Evolutionary conservation across 1,140 invertebrate genomes (phyloP).

Genomic region (Temnothorax nylanderi): DNA sequence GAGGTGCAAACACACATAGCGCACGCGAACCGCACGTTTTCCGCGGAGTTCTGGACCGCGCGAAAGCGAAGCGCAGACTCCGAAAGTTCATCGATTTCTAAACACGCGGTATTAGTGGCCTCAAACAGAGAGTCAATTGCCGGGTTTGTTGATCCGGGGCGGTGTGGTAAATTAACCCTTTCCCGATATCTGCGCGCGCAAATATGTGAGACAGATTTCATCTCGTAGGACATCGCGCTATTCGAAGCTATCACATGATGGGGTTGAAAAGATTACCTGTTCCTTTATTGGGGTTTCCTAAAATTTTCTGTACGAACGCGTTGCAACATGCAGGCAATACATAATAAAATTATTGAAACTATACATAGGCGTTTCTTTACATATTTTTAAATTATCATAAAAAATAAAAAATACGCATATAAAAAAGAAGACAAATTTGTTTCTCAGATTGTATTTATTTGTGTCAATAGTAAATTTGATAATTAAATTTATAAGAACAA

Average conservation of each 20-base stretch:
- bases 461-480: not conserved
- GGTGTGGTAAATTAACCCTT: constrained; percentile 33
- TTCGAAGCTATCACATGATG: not conserved
- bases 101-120: constrained; percentile 20
- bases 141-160: not conserved
- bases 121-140: constrained; percentile 24
- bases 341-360: constrained; percentile 6
- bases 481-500: not conserved
- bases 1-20: constrained; percentile 60
- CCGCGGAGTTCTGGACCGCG: constrained; percentile 17
- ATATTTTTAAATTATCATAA: not conserved
- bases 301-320: not conserved
- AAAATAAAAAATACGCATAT: too few relatives aligned
- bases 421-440: not conserved
- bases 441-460: not conserved
- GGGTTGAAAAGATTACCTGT: not conserved
- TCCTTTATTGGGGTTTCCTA: not conserved
- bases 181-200: constrained; percentile 1
- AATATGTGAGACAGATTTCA: constrained; percentile 27
- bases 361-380: not conserved
- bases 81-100: constrained; percentile 57
- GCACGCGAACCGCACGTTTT: constrained; percentile 55
- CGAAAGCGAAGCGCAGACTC: not conserved
- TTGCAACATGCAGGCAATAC: not conserved
- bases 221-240: not conserved